phyloP scores from a whole-genome alignment of 2,888 invertebrate species.

The Eurytoma californica region DNA sequence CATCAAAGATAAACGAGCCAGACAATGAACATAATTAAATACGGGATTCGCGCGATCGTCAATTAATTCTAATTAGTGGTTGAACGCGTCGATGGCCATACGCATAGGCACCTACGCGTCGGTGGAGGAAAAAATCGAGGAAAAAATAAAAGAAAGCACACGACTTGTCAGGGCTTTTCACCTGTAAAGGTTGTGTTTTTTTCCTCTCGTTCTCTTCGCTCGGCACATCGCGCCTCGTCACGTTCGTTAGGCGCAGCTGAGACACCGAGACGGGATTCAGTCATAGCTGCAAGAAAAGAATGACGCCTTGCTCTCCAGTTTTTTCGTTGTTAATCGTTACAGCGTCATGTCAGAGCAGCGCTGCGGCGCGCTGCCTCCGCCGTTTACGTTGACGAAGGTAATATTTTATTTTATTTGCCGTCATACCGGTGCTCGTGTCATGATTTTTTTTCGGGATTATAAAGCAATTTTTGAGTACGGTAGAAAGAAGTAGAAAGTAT shows the following conservation, averaged over 20 bases:
- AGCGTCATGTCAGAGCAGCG: too few relatives aligned
- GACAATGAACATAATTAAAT: slow-evolving; percentile 22
- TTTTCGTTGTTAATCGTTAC: too few relatives aligned
- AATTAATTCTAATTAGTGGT: slow-evolving; percentile 30
- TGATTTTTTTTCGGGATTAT: too few relatives aligned
- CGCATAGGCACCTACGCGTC: background rate
- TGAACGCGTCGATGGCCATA: background rate
- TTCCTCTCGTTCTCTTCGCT: background rate
- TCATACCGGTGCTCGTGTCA: too few relatives aligned
- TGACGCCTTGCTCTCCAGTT: too few relatives aligned
- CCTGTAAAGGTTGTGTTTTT: background rate
- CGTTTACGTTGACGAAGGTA: too few relatives aligned
- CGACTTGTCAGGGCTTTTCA: background rate
- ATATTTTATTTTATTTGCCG: too few relatives aligned
- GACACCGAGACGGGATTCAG: background rate
- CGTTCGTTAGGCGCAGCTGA: slow-evolving; percentile 23
- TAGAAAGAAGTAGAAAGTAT: too few relatives aligned
- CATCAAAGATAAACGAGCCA: background rate
- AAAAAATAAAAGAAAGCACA: background rate
- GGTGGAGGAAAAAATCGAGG: background rate
- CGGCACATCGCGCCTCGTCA: background rate
- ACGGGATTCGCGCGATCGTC: background rate
- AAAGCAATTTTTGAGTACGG: too few relatives aligned
- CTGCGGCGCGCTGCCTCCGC: too few relatives aligned
- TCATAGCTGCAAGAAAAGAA: too few relatives aligned